phyloP scores from a whole-genome alignment of 2,888 invertebrate genomes.

The Drosophila bunnanda region DNA sequence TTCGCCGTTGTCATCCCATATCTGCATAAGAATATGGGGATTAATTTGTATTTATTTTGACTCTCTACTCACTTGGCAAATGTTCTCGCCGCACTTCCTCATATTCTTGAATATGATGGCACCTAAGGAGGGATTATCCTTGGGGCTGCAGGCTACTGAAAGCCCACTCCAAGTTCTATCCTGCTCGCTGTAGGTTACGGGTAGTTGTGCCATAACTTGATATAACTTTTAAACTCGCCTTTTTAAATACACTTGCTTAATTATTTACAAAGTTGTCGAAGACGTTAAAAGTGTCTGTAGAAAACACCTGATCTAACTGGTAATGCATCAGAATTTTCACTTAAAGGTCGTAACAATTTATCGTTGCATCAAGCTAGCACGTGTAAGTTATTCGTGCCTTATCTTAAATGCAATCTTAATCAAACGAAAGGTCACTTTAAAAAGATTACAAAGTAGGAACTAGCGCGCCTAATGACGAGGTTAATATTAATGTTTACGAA shows the following conservation, averaged over 20 bases:
- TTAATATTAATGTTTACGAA: no score
- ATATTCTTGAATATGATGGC: conserved; percentile 60
- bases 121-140: conserved; percentile 59
- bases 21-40: conserved; percentile 41
- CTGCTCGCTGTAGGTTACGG: conserved; percentile 59
- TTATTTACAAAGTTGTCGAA: background rate
- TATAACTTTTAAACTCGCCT: background rate
- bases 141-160: conserved; percentile 24
- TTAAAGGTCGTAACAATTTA: background rate
- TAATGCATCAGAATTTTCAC: background rate
- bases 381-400: background rate
- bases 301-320: background rate
- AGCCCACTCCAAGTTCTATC: conserved; percentile 64
- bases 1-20: conserved; percentile 67
- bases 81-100: conserved; percentile 66
- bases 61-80: conserved; percentile 60
- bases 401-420: background rate
- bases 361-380: no score
- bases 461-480: no score
- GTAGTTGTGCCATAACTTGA: conserved; percentile 54
- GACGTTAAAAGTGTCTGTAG: background rate
- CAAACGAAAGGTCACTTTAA: no score
- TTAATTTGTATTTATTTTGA: no score
- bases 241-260: background rate
- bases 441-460: no score